Evolutionary conservation across 2,113 vertebrate genomes (phyloP).

Genomic region (Cynocephalus volans): DNA sequence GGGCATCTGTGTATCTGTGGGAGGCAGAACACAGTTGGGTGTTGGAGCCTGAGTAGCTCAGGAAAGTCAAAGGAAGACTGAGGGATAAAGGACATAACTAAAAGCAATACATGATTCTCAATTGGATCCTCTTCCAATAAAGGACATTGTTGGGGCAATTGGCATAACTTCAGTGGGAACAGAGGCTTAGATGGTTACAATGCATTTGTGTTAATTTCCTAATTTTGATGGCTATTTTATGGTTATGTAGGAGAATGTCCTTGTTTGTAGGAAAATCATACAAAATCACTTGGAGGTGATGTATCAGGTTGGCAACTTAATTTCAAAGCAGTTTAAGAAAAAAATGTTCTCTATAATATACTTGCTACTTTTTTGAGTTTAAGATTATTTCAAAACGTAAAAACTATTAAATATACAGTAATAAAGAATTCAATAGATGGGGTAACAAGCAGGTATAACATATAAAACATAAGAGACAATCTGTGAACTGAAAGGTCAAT

Average conservation of each 20-base stretch:
- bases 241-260: background rate
- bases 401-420: background rate
- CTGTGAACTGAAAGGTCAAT: background rate
- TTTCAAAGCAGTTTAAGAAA: background rate
- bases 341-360: background rate
- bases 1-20: background rate
- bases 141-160: background rate
- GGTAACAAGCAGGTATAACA: background rate
- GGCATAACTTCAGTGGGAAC: background rate
- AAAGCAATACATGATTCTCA: background rate
- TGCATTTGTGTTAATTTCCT: background rate
- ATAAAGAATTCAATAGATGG: background rate
- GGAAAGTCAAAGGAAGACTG: background rate
- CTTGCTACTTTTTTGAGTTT: background rate
- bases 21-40: background rate
- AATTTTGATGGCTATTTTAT: background rate
- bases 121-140: background rate
- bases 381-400: background rate
- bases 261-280: background rate
- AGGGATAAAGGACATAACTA: background rate
- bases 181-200: background rate
- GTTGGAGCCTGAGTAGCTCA: background rate
- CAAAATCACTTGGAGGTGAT: background rate
- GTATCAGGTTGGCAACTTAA: background rate
- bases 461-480: background rate